Conservation (phyloP, 1,140 invertebrate species). For the Listronotus bonariensis region DNA sequence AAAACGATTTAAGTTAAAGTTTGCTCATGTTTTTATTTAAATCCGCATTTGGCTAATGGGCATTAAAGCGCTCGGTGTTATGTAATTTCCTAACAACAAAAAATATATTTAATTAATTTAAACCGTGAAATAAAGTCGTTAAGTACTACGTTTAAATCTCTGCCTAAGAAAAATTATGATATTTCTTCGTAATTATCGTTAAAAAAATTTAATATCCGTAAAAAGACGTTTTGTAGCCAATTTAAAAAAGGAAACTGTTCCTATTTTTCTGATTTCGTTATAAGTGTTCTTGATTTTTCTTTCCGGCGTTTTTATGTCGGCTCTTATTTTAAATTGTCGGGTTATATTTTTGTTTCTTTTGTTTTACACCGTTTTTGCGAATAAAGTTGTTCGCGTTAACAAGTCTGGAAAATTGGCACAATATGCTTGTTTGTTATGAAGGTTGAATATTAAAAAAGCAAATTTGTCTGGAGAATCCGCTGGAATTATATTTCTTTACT, state of each 20-base stretch:
- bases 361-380: constrained; percentile 1
- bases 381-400: constrained; percentile 8
- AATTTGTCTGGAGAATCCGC: too few species aligned
- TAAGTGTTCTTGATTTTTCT: constrained; percentile 16
- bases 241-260: constrained; percentile 11
- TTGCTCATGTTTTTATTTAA: too few species aligned
- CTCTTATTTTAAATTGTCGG: constrained; percentile 16
- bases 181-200: background rate
- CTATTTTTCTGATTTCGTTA: constrained; percentile 2
- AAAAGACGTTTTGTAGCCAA: constrained; percentile 6
- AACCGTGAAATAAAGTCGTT: too few species aligned
- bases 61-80: too few species aligned
- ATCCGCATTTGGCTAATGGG: too few species aligned
- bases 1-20: too few species aligned
- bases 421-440: constrained; percentile 6
- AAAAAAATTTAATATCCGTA: background rate
- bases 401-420: constrained; percentile 10
- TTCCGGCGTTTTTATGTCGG: constrained; percentile 7
- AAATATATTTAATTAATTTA: too few species aligned
- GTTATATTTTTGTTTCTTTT: constrained; percentile 18
- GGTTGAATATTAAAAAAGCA: constrained; percentile 5
- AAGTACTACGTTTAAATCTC: too few species aligned
- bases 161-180: too few species aligned
- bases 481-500: too few species aligned
- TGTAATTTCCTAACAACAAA: too few species aligned